phyloP scores from a whole-genome alignment of 2,113 vertebrate genomes.

The Pituophis catenifer region DNA sequence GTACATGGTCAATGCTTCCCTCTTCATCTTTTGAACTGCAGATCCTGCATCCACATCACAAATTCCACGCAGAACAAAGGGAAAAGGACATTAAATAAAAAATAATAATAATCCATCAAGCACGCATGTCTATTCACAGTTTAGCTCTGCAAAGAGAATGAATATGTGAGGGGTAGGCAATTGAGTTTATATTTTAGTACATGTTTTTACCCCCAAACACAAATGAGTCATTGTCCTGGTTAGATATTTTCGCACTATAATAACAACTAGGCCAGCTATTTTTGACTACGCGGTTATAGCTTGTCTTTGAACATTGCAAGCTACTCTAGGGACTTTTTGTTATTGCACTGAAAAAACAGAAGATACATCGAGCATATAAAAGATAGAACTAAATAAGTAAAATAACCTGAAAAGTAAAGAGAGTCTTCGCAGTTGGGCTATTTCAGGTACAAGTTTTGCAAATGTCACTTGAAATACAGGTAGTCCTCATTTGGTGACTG shows the following conservation, averaged over 20 bases:
- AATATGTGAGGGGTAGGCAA: conserved; percentile 18
- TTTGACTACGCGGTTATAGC: not conserved
- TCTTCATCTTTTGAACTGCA: not conserved
- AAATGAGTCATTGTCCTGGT: conserved; percentile 7
- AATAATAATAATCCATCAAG: not conserved
- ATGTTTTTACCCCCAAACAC: conserved; percentile 10
- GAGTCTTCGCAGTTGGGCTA: not conserved
- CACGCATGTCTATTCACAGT: not conserved
- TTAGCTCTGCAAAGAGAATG: conserved; percentile 15
- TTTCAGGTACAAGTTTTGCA: not conserved
- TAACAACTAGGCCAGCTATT: conserved; percentile 23
- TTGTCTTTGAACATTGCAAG: not conserved
- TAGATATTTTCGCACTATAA: conserved; percentile 14
- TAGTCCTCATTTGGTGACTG: not conserved
- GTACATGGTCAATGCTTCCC: not conserved
- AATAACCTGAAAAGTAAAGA: not conserved
- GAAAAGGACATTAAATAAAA: not conserved
- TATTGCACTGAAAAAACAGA: not conserved
- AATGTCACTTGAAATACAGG: not conserved
- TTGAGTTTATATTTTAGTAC: conserved; percentile 40
- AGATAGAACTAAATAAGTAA: not conserved
- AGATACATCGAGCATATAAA: not conserved
- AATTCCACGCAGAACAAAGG: not conserved
- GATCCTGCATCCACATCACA: not conserved
- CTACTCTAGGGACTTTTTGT: not conserved